Evolutionary conservation across 2,797 vertebrate species (phyloP).

Genomic region (Pangasius macronema): DNA sequence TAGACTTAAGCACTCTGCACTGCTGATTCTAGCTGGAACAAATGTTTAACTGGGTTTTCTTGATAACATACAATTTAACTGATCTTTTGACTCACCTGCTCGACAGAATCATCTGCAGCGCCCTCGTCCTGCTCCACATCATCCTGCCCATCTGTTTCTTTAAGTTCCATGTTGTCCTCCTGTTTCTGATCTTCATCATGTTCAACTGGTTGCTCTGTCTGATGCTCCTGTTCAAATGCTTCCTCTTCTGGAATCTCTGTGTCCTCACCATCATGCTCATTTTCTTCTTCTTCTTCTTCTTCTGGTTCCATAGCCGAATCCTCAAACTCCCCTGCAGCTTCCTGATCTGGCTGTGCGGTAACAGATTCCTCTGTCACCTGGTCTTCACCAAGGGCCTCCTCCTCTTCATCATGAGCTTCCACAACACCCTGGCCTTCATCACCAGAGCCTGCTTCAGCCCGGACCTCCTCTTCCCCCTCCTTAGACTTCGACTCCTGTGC

Average conservation of each 20-base stretch:
- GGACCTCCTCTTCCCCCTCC: slow-evolving; percentile 45
- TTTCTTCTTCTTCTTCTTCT: slow-evolving; percentile 9
- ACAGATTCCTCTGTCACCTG: slow-evolving; percentile 2
- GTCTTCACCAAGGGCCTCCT: slow-evolving; percentile 43
- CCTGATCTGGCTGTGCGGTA: slow-evolving; percentile 22
- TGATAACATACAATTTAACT: background rate
- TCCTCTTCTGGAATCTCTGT: background rate
- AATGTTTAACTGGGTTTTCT: background rate
- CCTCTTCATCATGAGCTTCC: slow-evolving; percentile 55
- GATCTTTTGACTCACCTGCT: slow-evolving; percentile 46
- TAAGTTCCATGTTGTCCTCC: slow-evolving; percentile 31
- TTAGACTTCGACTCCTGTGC: slow-evolving; percentile 50
- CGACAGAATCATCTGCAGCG: slow-evolving; percentile 44
- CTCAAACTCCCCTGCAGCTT: slow-evolving; percentile 30
- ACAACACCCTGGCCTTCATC: slow-evolving; percentile 59
- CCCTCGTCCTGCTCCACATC: slow-evolving; percentile 49
- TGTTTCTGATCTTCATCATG: slow-evolving; percentile 39
- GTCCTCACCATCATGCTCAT: slow-evolving; percentile 9
- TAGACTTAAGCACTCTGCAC: background rate
- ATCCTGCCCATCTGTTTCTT: slow-evolving; percentile 40
- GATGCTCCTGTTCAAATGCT: slow-evolving; percentile 35
- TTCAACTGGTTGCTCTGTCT: slow-evolving; percentile 43
- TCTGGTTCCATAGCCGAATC: slow-evolving; percentile 44
- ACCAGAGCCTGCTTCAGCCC: slow-evolving; percentile 31
- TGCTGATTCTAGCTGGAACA: background rate